A percentile compares a stretch with the other conserved stretches of the same genome.
Evolutionary conservation across 1,140 invertebrate genomes (phyloP).

Genomic region (Meloidogyne exigua): DNA sequence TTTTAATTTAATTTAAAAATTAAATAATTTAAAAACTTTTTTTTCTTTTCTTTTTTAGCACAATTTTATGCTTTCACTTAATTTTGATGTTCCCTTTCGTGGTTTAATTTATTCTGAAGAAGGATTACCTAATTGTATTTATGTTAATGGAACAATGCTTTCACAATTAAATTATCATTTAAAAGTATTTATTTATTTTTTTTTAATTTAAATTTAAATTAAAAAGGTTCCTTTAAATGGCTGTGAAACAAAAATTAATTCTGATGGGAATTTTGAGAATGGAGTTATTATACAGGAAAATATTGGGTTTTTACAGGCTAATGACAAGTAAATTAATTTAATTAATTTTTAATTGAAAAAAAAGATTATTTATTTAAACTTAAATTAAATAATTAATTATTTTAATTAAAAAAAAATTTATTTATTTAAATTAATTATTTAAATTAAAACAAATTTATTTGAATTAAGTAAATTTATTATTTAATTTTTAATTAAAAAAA

Average conservation of each 20-base stretch:
- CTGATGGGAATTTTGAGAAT: slow-evolving; percentile 59
- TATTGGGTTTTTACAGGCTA: slow-evolving; percentile 43
- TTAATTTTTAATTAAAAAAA: background rate
- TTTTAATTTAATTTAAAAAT: slow-evolving; percentile 5
- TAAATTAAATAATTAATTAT: too few species aligned
- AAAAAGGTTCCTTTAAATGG: slow-evolving; percentile 55
- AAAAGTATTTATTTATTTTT: slow-evolving; percentile 42
- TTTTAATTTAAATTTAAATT: slow-evolving; percentile 4
- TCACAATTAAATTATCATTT: slow-evolving; percentile 53
- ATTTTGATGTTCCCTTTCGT: slow-evolving; percentile 52
- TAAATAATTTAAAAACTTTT: too few species aligned
- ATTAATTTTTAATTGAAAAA: background rate
- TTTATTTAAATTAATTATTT: too few species aligned
- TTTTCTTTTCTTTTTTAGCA: slow-evolving; percentile 44
- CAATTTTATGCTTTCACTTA: slow-evolving; percentile 53
- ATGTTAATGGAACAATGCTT: slow-evolving; percentile 60
- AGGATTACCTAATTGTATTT: slow-evolving; percentile 60
- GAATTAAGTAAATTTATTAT: too few species aligned
- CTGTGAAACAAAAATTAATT: slow-evolving; percentile 55
- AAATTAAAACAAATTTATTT: too few species aligned
- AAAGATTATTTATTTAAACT: background rate
- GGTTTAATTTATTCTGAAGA: slow-evolving; percentile 61
- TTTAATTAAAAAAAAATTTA: too few species aligned
- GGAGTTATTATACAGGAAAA: slow-evolving; percentile 60
- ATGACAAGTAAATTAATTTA: slow-evolving; percentile 33